Base-by-base conservation (phyloP, 2,797 vertebrate genomes). In the Huso huso region DNA sequence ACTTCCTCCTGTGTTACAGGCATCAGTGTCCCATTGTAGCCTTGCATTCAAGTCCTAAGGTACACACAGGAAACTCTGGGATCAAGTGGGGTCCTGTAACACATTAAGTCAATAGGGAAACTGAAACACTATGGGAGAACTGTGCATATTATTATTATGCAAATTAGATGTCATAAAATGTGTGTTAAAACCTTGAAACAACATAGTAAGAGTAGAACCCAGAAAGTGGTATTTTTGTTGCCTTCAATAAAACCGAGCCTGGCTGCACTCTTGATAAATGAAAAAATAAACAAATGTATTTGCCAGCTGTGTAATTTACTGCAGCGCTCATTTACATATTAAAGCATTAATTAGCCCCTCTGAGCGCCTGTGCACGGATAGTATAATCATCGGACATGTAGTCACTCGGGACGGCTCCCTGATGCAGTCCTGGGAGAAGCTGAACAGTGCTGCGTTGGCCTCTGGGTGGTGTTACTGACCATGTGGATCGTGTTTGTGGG, bases 341-440 rank as follows among this genome's bases (percentile, higher is more conserved):
- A 94, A 97, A 89, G 93, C 93, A 93, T 93, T 98, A 98, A 98
- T 98, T 95, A 98, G 93, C 92, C 93, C 94, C 95, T 95, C 91
- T 84, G 94, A 93, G 95, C 90, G 88, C 84, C 84, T 79, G 81
- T 88, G 90, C 85, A 89, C 81, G 83, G 77, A 89, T 87, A 88
- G 89, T 85, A 84, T 91, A 87, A 87, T 90, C 83, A 89, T 87
- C 90, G 91, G 92, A 92, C 86, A 82, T 76, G 75, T 80, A 69
- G 73, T 85, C 89, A 78, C 86, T 11, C 66, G 81, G 84, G 88
- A 84, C 82, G 73, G 61, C 68, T 78, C 84, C 79, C 77, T 67
- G 68, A 69, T n/a, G 78, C 75, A 13, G 66, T 71, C 60, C 79
- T 83, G 72, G 65, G 78, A 79, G 76, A 72, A 76, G 77, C 74